These are phyloP conservation scores for Theropithecus gelada DNA, from an alignment of 2,113 vertebrate genomes.

Conservation along the genomic window DNA sequence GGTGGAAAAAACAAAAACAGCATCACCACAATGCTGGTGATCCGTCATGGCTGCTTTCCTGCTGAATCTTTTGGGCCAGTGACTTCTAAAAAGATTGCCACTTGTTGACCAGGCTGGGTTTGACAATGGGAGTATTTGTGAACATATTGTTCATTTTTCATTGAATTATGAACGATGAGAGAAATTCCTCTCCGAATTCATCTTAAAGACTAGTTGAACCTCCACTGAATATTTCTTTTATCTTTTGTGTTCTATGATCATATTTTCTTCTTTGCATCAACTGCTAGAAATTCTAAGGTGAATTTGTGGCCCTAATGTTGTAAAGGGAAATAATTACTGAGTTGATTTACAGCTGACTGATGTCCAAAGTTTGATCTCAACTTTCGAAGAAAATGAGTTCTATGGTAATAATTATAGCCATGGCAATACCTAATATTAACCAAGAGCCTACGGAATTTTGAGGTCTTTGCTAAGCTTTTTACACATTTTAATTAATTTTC, in stretches of 20 bases:
- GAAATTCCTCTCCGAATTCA: too few relatives aligned
- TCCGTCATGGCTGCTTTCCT: not conserved
- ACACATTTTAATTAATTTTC: not conserved
- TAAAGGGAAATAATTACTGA: not conserved
- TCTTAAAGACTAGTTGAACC: rapidly evolving
- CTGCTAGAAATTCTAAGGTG: not conserved
- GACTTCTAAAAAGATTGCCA: not conserved
- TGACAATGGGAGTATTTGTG: not conserved
- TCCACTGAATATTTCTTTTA: not conserved
- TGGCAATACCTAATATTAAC: not conserved
- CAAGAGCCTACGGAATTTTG: not conserved
- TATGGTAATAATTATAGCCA: not conserved
- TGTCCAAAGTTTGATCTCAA: not conserved
- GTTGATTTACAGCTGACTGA: not conserved
- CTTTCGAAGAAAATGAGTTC: not conserved
- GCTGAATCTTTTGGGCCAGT: not conserved
- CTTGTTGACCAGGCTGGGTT: not conserved
- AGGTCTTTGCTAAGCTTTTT: not conserved
- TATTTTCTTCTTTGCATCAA: not conserved
- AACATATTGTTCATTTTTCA: not conserved
- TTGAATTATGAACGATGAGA: rapidly evolving
- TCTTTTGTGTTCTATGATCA: not conserved
- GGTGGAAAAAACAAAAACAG: slow-evolving; percentile 53
- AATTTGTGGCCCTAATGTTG: not conserved
- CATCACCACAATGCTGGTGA: slow-evolving; percentile 61